Conservation (phyloP, 1,140 invertebrate genomes). For the Bombus sibiricus region DNA sequence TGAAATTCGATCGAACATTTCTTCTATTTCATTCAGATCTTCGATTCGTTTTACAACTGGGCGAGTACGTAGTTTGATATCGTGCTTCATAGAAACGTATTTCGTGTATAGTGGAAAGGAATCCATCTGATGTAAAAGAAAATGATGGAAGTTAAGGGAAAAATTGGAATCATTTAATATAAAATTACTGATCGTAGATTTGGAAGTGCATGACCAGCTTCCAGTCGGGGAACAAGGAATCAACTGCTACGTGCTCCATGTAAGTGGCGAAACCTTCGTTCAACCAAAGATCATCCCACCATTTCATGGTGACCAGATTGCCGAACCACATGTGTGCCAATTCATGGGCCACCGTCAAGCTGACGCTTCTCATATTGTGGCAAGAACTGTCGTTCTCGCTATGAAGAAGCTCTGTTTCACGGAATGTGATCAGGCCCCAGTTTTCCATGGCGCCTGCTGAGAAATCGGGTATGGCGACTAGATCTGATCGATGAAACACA, state of each 20-base stretch:
- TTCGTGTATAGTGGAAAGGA: slow-evolving; percentile 54
- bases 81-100: slow-evolving; percentile 56
- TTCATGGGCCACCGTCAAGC: slow-evolving; percentile 90
- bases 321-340: slow-evolving; percentile 91
- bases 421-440: slow-evolving; percentile 86
- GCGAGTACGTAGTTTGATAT: slow-evolving; percentile 82
- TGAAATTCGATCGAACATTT: slow-evolving; percentile 94
- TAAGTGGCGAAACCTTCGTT: slow-evolving; percentile 95
- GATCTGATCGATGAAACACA: slow-evolving; percentile 28
- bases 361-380: slow-evolving; percentile 85
- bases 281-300: slow-evolving; percentile 94
- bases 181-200: neutral
- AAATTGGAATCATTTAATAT: neutral
- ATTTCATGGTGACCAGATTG: slow-evolving; percentile 91
- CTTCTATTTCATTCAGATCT: slow-evolving; percentile 92
- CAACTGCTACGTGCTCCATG: slow-evolving; percentile 57
- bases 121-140: slow-evolving; percentile 31
- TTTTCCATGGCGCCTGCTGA: slow-evolving; percentile 91
- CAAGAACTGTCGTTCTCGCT: slow-evolving; percentile 86
- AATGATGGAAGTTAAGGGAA: neutral
- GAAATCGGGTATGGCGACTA: slow-evolving; percentile 77
- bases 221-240: slow-evolving; percentile 60
- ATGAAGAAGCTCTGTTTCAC: slow-evolving; percentile 88
- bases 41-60: slow-evolving; percentile 90
- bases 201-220: slow-evolving; percentile 29